Evolutionary conservation across 2,888 invertebrate species (phyloP).

Genomic region (Ophion ellenae): DNA sequence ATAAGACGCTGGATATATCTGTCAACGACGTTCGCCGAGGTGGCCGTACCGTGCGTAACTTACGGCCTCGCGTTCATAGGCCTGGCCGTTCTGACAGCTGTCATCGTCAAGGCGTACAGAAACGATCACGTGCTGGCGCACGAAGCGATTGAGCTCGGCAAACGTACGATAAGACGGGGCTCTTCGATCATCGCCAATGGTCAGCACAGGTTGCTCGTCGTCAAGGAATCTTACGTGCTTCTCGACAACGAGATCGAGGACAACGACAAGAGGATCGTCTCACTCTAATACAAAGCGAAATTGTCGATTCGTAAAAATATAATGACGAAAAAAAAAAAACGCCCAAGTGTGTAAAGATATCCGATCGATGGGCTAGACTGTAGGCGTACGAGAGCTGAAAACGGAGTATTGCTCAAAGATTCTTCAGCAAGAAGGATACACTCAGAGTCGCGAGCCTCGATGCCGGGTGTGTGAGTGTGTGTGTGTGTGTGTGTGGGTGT

Average conservation of each 20-base stretch:
- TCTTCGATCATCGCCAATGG: constrained; percentile 87
- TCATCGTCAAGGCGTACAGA: constrained; percentile 91
- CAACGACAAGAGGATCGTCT: constrained; percentile 56
- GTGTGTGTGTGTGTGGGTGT: too few relatives aligned
- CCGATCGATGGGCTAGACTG: not conserved
- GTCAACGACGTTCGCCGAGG: constrained; percentile 91
- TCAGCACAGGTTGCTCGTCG: constrained; percentile 86
- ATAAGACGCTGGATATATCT: constrained; percentile 93
- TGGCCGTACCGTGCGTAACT: constrained; percentile 88
- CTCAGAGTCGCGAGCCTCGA: not conserved
- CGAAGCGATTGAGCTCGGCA: constrained; percentile 91
- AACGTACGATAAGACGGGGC: constrained; percentile 89
- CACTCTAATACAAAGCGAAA: constrained; percentile 47
- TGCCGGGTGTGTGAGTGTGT: too few relatives aligned
- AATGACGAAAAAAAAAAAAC: not conserved
- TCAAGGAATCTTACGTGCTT: constrained; percentile 86
- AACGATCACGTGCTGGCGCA: constrained; percentile 89
- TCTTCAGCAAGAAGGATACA: constrained; percentile 12
- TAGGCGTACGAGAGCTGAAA: not conserved
- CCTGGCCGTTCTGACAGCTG: constrained; percentile 86
- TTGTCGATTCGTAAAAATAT: constrained; percentile 9
- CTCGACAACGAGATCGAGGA: constrained; percentile 79
- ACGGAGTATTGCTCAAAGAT: constrained; percentile 27
- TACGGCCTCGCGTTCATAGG: constrained; percentile 91
- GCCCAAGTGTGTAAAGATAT: not conserved